A percentile compares a stretch with the other conserved stretches of the same genome.
phyloP scores from a whole-genome alignment of 2,888 invertebrate genomes.

The Stenolophus ochropezus region DNA sequence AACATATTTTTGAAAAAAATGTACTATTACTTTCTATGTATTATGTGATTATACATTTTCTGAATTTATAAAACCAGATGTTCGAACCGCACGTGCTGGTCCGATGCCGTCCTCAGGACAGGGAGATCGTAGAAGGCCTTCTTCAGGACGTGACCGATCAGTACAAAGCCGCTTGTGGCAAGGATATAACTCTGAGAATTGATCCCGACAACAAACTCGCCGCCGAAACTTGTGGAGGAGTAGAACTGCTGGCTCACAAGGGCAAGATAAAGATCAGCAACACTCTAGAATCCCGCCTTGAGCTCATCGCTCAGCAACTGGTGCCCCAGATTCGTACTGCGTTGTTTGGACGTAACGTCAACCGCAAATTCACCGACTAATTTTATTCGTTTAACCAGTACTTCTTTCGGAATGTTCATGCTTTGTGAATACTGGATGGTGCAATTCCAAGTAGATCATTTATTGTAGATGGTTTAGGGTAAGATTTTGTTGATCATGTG shows the following conservation, averaged over 20 bases:
- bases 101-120: constrained; percentile 88
- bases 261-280: constrained; percentile 93
- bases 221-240: constrained; percentile 91
- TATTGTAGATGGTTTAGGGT: constrained; percentile 29
- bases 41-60: no score
- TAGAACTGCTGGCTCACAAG: constrained; percentile 88
- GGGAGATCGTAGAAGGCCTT: constrained; percentile 82
- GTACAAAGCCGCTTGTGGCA: constrained; percentile 84
- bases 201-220: constrained; percentile 87
- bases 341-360: constrained; percentile 95
- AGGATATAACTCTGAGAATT: constrained; percentile 83
- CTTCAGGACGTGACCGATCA: constrained; percentile 78
- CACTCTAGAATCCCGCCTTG: constrained; percentile 95
- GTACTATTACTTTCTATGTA: no score
- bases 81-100: constrained; percentile 88
- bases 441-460: constrained; percentile 9
- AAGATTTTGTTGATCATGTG: constrained; percentile 23
- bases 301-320: constrained; percentile 94
- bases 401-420: constrained; percentile 32
- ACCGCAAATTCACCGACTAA: constrained; percentile 97
- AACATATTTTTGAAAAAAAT: no score
- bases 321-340: constrained; percentile 96
- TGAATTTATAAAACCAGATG: no score
- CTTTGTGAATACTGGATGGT: constrained; percentile 16
- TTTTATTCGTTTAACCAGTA: constrained; percentile 54